Conservation (phyloP, 1,140 invertebrate species). For the Rhagoletis zephyria region DNA sequence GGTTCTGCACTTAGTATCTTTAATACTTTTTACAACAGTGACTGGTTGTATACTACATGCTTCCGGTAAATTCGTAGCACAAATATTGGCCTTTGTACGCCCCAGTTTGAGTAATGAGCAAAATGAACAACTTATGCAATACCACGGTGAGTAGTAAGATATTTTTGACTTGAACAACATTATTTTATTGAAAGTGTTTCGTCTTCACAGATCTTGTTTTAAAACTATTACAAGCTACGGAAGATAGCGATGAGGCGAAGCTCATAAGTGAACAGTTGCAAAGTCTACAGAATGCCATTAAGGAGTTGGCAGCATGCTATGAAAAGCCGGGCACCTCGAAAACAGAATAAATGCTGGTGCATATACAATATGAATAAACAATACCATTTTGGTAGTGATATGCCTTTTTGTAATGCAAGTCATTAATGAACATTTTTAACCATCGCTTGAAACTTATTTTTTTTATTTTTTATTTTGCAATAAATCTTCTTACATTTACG, state of each 20-base stretch:
- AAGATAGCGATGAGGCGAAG: constrained; percentile 72
- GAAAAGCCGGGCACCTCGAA: constrained; percentile 73
- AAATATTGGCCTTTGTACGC: constrained; percentile 83
- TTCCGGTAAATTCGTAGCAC: constrained; percentile 90
- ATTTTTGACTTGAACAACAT: not conserved
- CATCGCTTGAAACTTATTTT: not conserved
- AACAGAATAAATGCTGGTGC: constrained; percentile 61
- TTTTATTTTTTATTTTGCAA: not conserved
- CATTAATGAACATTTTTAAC: not conserved
- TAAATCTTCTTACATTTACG: not conserved
- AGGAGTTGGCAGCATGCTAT: constrained; percentile 75
- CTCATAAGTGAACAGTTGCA: constrained; percentile 70
- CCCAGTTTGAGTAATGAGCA: constrained; percentile 79
- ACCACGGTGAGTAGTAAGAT: constrained; percentile 81
- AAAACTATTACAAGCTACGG: constrained; percentile 75
- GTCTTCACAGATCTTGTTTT: constrained; percentile 77
- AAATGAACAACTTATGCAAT: constrained; percentile 78
- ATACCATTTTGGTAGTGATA: not conserved
- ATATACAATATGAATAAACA: not conserved
- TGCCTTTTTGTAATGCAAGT: constrained; percentile 13
- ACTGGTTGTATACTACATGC: constrained; percentile 89
- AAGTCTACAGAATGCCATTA: constrained; percentile 74
- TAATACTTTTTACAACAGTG: constrained; percentile 86
- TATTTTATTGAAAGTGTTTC: not conserved
- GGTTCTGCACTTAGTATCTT: constrained; percentile 84